Evolutionary conservation across 1,140 invertebrate genomes (phyloP), one percentile per base, ranked within the genome.

Genomic region (Protaetia brevitarsis): DNA sequence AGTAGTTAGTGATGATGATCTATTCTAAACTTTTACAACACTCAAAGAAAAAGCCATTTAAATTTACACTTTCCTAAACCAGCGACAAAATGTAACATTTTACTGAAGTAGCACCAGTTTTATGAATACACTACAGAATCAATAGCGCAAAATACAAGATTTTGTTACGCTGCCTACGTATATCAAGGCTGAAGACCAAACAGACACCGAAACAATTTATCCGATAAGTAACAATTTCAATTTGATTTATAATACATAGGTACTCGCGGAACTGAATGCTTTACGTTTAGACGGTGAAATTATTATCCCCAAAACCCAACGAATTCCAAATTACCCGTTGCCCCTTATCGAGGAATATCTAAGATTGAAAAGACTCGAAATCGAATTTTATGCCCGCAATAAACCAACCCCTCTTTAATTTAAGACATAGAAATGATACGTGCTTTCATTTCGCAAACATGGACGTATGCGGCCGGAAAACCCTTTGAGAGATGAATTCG

Each of bases 381-480:
- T 59, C 57, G 57, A 59, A 59, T 28, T 59, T 59, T 59, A 59
- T 59, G 27, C 26, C 29, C 13, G 57, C 30, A 28, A 59, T 59
- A 59, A 59, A 59, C 10, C 26, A 29, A 59, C 26, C 57, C 57
- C 26, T 59, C 57, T 59, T 59, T 31, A 31, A 59, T 59, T 59
- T 31, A 59, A 29, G 57, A 31, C 57, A 31, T 59, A 59, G 26
- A 59, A 59, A 59, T 59, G 57, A 59, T 59, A 59, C 57, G 57
- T 59, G 57, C 57, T 59, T 59, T 59, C 11, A 59, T 59, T 59
- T 59, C 29, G 13, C 57, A 59, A 59, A 59, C 29, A 31, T 13
- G 57, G n/a, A 29, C 57, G 57, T 29, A 29, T 28, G 26, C 16
- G 8, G 6, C 27, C 26, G 26, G n/a, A 7, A 23, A 51, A 23